Evolutionary conservation across 2,888 invertebrate genomes (phyloP).

Genomic region (Rotaria sp.): DNA sequence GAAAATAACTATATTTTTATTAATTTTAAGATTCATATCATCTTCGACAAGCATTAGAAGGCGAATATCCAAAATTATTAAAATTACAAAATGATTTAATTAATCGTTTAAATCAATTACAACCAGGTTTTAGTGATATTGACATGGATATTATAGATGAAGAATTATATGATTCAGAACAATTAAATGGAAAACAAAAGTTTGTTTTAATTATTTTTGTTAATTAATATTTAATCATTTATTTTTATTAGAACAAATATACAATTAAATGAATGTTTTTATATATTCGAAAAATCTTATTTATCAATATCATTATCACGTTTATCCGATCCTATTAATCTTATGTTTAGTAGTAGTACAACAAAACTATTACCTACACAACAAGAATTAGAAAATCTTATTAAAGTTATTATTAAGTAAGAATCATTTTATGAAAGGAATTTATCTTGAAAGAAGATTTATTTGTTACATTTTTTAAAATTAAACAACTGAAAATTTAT

Average conservation of each 20-base stretch:
- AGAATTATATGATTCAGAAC: neutral
- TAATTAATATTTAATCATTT: neutral
- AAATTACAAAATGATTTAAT: slow-evolving; percentile 72
- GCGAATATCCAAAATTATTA: slow-evolving; percentile 77
- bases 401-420: slow-evolving; percentile 55
- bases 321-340: slow-evolving; percentile 74
- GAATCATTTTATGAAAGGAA: no score
- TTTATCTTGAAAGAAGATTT: no score
- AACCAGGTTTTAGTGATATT: slow-evolving; percentile 29
- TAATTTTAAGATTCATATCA: slow-evolving; percentile 55
- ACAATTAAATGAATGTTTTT: slow-evolving; percentile 56
- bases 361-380: slow-evolving; percentile 62
- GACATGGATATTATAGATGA: slow-evolving; percentile 17
- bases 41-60: slow-evolving; percentile 74
- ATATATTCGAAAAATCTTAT: slow-evolving; percentile 75
- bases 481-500: no score
- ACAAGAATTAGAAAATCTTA: slow-evolving; percentile 68
- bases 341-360: slow-evolving; percentile 63
- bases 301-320: slow-evolving; percentile 73
- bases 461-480: no score
- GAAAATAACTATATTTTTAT: slow-evolving; percentile 42
- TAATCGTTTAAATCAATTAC: slow-evolving; percentile 62
- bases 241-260: slow-evolving; percentile 54
- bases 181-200: slow-evolving; percentile 15
- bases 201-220: neutral